Conservation (phyloP, 2,113 vertebrate species). For the Chloropsis cyanopogon region DNA sequence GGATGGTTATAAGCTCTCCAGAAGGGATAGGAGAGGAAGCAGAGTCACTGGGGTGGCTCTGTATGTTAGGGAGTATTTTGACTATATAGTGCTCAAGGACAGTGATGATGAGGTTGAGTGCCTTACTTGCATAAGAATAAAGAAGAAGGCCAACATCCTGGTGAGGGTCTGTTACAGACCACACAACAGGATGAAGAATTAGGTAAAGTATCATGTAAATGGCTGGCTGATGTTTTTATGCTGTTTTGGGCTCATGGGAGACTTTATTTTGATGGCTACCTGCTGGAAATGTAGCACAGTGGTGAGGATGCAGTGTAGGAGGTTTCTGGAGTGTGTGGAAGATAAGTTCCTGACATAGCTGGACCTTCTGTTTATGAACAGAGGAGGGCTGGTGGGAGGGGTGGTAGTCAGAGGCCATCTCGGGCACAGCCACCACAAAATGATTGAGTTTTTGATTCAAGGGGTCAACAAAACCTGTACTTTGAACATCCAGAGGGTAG, state of each 20-base stretch:
- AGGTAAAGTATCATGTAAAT: rapidly evolving
- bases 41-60: neutral
- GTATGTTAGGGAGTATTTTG: neutral
- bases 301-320: neutral
- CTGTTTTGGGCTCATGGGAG: neutral
- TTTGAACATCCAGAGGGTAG: too few relatives aligned
- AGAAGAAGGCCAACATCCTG: neutral
- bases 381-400: neutral
- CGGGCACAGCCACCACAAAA: neutral
- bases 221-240: neutral
- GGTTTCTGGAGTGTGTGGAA: neutral
- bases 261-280: neutral
- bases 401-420: neutral
- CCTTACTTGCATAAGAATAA: neutral
- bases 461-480: neutral
- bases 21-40: neutral
- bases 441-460: neutral
- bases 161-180: neutral
- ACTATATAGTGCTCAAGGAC: neutral
- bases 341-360: neutral
- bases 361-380: neutral
- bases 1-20: neutral
- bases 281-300: neutral
- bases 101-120: neutral
- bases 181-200: neutral